Conservation (phyloP, 1,140 invertebrate genomes). For the Oryctes rhinoceros region DNA sequence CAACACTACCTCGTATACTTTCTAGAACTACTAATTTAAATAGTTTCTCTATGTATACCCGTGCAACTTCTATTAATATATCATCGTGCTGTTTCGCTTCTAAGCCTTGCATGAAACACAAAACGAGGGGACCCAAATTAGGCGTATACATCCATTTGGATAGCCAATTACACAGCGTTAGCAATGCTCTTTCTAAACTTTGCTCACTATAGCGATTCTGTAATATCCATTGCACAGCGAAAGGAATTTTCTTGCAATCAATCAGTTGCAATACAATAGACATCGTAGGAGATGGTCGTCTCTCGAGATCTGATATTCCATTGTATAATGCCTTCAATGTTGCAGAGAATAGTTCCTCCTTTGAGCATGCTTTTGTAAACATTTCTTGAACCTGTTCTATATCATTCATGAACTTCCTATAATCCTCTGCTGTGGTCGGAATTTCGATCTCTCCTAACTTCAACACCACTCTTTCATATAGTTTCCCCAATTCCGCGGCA, state of each 20-base stretch:
- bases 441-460: constrained; percentile 54
- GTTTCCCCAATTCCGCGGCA: constrained; percentile 44
- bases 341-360: constrained; percentile 54
- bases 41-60: constrained; percentile 63
- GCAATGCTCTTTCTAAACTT: constrained; percentile 61
- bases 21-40: constrained; percentile 61
- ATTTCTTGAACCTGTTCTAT: constrained; percentile 60
- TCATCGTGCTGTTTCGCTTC: constrained; percentile 63
- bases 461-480: constrained; percentile 53
- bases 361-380: constrained; percentile 57
- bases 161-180: constrained; percentile 65
- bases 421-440: constrained; percentile 52
- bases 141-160: constrained; percentile 62
- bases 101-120: constrained; percentile 65
- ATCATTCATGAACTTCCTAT: constrained; percentile 60
- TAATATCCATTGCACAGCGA: constrained; percentile 62
- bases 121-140: constrained; percentile 64
- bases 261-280: constrained; percentile 67
- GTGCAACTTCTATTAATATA: constrained; percentile 63
- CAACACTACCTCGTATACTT: constrained; percentile 60
- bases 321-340: constrained; percentile 61
- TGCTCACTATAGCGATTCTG: constrained; percentile 59
- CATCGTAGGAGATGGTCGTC: constrained; percentile 63
- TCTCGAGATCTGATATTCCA: constrained; percentile 59
- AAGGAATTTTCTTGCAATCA: constrained; percentile 54